Evolutionary conservation across 2,888 invertebrate genomes (phyloP), one percentile per base, ranked within the genome.

Genomic region (Pammene fasciana): DNA sequence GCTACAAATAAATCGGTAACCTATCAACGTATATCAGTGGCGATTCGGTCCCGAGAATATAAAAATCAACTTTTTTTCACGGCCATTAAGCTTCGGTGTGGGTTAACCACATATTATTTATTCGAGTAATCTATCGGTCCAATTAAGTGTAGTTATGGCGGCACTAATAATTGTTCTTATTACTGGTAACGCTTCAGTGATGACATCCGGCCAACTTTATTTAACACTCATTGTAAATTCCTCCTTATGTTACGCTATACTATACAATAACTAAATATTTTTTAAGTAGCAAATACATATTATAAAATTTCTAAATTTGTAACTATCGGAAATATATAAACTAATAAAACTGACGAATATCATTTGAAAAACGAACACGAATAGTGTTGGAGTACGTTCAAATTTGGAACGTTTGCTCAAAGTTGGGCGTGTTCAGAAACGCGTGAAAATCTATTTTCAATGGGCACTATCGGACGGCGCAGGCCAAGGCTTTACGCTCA

Each of bases 381-480:
- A 13, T 62, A 26, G 68, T 46, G 61, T 68, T 65, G 13, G 54
- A 60, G 45, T 26, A 46, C 65, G 36, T 66, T 70, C 66, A 60
- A 70, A 70, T 70, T 50, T 46, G 70, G 59, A 70, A 70, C 57
- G 59, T 90, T 90, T 89, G 81, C 80, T 84, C 84, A 78, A 89
- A 92, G 88, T 91, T 91, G 72, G 75, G 54, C 41, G 57, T 56
- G 55, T 68, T 68, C 62, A 54, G 57, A 64, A 60, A 70, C 67
- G 89, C 90, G 90, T 91, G 92, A 89, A 91, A 91, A 92, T 92
- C 92, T 91, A 92, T 91, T 92, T 92, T 90, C 88, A 91, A 92
- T 92, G 91, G 91, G 87, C 89, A 88, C 90, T 91, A 92, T 92
- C 92, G 90, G 88, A 80, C 84, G 82, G 81, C 83, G 82, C 88